These are phyloP conservation scores for Neria commutata DNA, from an alignment of 2,888 invertebrate genomes.

Conservation along the genomic window DNA sequence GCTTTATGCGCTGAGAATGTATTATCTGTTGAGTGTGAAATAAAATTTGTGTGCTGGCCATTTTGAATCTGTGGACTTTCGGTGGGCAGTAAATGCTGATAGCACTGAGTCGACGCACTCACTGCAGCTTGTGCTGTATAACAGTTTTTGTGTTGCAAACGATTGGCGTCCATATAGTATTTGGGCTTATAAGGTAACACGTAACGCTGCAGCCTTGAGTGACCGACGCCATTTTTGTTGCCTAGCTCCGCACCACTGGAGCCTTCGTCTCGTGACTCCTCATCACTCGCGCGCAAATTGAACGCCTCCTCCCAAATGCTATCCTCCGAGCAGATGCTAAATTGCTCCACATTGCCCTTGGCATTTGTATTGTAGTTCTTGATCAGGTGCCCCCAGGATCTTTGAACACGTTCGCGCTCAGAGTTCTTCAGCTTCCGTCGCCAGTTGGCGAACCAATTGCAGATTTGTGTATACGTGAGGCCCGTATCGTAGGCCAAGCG, in stretches of 20 bases:
- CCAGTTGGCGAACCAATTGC: conserved; percentile 86
- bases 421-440: conserved; percentile 78
- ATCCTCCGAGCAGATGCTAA: conserved; percentile 78
- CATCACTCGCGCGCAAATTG: conserved; percentile 32
- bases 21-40: conserved; percentile 11
- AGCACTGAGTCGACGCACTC: conserved; percentile 47
- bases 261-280: conserved; percentile 35
- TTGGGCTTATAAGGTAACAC: conserved; percentile 35
- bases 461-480: conserved; percentile 78
- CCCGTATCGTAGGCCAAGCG: conserved; percentile 75
- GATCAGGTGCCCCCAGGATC: conserved; percentile 76
- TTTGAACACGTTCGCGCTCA: conserved; percentile 71
- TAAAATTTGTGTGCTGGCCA: not conserved
- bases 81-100: conserved; percentile 61
- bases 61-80: conserved; percentile 34
- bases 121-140: conserved; percentile 24
- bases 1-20: conserved; percentile 40
- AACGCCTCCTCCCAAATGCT: conserved; percentile 75
- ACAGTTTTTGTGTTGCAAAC: conserved; percentile 23
- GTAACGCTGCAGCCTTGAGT: conserved; percentile 36
- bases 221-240: conserved; percentile 41
- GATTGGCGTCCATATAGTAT: conserved; percentile 36
- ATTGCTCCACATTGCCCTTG: conserved; percentile 79
- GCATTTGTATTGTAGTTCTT: conserved; percentile 75
- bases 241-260: conserved; percentile 30